phyloP scores from a whole-genome alignment of 2,888 invertebrate genomes.

The Meiosimyza decipiens region DNA sequence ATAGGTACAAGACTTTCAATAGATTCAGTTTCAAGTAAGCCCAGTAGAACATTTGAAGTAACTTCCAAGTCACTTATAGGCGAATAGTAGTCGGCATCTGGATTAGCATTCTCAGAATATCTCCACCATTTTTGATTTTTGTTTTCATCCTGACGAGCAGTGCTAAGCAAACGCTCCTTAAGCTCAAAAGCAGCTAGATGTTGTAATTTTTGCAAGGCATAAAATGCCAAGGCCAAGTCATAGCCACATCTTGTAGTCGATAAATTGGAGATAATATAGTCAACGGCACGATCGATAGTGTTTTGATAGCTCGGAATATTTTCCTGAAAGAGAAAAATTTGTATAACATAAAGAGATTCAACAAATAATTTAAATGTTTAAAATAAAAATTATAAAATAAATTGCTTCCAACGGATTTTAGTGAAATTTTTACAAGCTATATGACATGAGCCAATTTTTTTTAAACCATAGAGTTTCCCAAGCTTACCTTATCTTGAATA shows the following conservation, averaged over 20 bases:
- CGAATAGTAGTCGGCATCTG: background rate
- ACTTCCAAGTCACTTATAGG: slow-evolving; percentile 15
- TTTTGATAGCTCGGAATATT: slow-evolving; percentile 1
- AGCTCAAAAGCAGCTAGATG: slow-evolving; percentile 16
- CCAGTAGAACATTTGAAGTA: slow-evolving; percentile 15
- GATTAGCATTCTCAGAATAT: background rate
- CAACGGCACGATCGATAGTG: slow-evolving; percentile 15
- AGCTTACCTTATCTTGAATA: slow-evolving; percentile 14
- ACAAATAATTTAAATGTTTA: background rate
- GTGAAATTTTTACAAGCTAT: too few species aligned
- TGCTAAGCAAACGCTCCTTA: background rate
- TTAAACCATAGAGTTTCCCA: background rate
- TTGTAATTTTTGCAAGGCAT: slow-evolving; percentile 16
- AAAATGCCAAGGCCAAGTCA: slow-evolving; percentile 20
- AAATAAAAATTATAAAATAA: background rate
- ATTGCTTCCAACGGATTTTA: too few species aligned
- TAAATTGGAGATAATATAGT: slow-evolving; percentile 19
- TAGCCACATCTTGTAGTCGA: slow-evolving; percentile 8
- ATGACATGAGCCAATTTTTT: too few species aligned
- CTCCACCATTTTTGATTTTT: slow-evolving; percentile 13
- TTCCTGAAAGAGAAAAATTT: slow-evolving; percentile 44
- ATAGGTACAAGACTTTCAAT: slow-evolving; percentile 18
- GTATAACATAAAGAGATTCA: background rate
- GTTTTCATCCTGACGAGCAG: background rate
- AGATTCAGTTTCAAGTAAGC: slow-evolving; percentile 25